phyloP scores from a whole-genome alignment of 2,797 vertebrate species.

The Chromobotia macracanthus region DNA sequence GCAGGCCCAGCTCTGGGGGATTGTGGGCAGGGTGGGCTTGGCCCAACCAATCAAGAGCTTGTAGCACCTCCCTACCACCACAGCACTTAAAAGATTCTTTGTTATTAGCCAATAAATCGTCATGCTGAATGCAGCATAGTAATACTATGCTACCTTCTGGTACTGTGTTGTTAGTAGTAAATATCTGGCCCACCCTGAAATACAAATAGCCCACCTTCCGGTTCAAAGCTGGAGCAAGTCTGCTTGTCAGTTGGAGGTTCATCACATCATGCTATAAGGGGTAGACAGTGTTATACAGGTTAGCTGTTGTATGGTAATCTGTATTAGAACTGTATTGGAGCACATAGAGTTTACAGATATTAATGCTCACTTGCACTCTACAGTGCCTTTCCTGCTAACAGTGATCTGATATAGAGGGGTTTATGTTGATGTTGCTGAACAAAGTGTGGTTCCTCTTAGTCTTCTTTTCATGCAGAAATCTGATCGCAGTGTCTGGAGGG shows the following conservation, averaged over 20 bases:
- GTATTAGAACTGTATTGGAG: not conserved
- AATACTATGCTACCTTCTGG: too few species aligned
- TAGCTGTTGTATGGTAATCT: not conserved
- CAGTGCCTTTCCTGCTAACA: conserved; percentile 28
- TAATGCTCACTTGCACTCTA: conserved; percentile 9
- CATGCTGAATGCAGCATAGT: too few species aligned
- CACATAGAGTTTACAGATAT: not conserved
- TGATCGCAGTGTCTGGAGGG: conserved; percentile 55
- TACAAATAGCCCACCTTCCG: too few species aligned
- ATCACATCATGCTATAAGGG: too few species aligned
- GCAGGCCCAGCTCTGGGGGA: not conserved
- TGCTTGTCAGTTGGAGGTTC: too few species aligned
- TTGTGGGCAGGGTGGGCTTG: not conserved
- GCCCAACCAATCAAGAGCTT: not conserved
- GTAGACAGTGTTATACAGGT: not conserved
- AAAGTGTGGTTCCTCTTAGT: conserved; percentile 32
- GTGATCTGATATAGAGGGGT: conserved; percentile 16
- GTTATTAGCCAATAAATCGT: too few species aligned
- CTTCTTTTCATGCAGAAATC: conserved; percentile 55
- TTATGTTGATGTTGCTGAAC: conserved; percentile 37
- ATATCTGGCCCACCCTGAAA: too few species aligned
- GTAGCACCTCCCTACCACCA: too few species aligned
- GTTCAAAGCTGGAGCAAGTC: too few species aligned
- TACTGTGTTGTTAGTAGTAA: too few species aligned
- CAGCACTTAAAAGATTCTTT: too few species aligned